Conservation (phyloP, 2,888 invertebrate genomes). For the Melieria omissa region DNA sequence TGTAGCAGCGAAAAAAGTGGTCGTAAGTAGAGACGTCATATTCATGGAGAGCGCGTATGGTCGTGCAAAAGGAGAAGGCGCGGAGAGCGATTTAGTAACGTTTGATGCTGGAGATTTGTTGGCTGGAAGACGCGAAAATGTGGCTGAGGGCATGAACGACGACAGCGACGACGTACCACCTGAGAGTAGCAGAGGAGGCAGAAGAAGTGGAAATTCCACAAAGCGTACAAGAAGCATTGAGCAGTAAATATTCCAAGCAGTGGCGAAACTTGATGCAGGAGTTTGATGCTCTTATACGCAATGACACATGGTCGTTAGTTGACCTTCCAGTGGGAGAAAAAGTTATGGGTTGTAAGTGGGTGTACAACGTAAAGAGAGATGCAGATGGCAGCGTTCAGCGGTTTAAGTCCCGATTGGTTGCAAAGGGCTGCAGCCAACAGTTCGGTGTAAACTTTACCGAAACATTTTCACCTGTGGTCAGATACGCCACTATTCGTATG, state of each 20-base stretch:
- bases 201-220: slow-evolving; percentile 7
- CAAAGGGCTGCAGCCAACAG: slow-evolving; percentile 44
- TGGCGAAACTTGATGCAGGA: slow-evolving; percentile 14
- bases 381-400: slow-evolving; percentile 36
- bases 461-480: slow-evolving; percentile 44
- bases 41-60: slow-evolving; percentile 15
- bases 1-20: slow-evolving; percentile 7
- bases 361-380: slow-evolving; percentile 38
- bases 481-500: slow-evolving; percentile 45
- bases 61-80: no score
- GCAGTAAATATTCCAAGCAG: neutral
- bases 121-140: no score
- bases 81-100: no score
- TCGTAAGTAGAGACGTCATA: slow-evolving; percentile 32
- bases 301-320: slow-evolving; percentile 2
- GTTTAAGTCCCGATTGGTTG: slow-evolving; percentile 39
- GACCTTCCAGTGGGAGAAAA: slow-evolving; percentile 9
- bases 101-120: no score
- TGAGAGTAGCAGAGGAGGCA: neutral
- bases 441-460: slow-evolving; percentile 41
- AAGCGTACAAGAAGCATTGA: neutral
- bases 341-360: slow-evolving; percentile 38
- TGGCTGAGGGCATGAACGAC: no score
- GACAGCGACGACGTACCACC: no score
- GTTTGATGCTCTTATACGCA: neutral